Percentiles rank a stretch among this genome's conserved stretches.
Evolutionary conservation across 2,797 vertebrate species (phyloP).

Genomic region (Arnoldichthys spilopterus): DNA sequence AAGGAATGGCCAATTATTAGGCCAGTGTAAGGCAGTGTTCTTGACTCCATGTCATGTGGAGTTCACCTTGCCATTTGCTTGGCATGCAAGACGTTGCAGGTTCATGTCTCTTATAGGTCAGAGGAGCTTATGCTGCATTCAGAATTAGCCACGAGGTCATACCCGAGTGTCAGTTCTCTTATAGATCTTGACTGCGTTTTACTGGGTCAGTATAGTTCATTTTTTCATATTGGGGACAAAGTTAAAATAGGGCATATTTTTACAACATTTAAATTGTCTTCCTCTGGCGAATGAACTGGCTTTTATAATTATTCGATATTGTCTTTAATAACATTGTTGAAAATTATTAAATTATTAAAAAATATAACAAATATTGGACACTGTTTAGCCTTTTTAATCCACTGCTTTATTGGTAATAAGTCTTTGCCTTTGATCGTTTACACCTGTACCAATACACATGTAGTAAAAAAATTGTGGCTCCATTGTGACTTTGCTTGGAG

Average conservation of each 20-base stretch:
- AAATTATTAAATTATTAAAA: no score
- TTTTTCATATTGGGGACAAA: background rate
- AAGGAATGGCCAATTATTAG: conserved; percentile 22
- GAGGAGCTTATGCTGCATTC: background rate
- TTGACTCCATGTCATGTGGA: conserved; percentile 3
- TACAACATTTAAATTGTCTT: background rate
- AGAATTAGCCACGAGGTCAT: background rate
- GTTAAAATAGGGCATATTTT: background rate
- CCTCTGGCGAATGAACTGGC: background rate
- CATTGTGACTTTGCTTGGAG: no score
- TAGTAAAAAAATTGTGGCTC: no score
- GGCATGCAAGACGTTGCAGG: background rate
- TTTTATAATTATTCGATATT: background rate
- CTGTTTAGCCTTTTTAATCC: no score
- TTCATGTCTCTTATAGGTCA: background rate
- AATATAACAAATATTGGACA: no score
- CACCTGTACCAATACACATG: no score
- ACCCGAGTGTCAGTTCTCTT: background rate
- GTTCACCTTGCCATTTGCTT: conserved; percentile 15
- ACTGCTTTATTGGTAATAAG: no score
- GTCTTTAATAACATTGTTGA: no score
- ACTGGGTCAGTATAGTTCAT: background rate
- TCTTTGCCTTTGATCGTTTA: no score
- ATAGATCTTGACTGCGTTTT: background rate
- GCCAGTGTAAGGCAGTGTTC: conserved; percentile 7